Conservation (phyloP, 2,113 vertebrate genomes). For the chimpanzee (Pan troglodytes) region DNA sequence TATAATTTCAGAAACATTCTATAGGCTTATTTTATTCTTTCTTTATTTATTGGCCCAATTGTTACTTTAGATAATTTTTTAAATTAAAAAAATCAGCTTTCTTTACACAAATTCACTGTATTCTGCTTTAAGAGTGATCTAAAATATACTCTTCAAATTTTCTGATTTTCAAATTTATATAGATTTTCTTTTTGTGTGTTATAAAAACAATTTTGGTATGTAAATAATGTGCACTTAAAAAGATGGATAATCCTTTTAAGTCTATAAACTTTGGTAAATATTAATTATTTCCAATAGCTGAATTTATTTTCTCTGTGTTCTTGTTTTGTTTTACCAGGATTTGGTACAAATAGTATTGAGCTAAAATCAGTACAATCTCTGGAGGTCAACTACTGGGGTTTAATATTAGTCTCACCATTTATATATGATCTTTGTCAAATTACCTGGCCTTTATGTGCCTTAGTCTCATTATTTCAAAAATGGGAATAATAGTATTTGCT, state of each 20-base stretch:
- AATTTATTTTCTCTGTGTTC: background rate
- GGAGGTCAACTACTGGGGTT: background rate
- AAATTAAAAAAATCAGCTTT: background rate
- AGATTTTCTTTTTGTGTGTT: slow-evolving; percentile 12
- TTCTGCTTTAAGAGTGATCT: background rate
- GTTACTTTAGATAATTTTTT: background rate
- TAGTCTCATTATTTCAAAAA: background rate
- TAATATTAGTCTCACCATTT: background rate
- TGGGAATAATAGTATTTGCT: background rate
- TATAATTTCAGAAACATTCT: background rate
- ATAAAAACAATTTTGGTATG: background rate
- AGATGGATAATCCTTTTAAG: background rate
- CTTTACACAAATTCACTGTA: background rate
- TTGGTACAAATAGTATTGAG: background rate
- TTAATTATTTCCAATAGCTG: background rate
- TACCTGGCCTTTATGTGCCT: background rate
- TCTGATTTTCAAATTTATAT: background rate
- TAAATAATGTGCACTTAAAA: background rate
- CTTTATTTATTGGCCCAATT: background rate
- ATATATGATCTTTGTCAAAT: background rate
- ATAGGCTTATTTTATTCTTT: background rate
- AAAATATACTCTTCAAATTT: background rate
- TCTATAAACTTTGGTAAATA: background rate
- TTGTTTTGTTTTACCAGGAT: background rate
- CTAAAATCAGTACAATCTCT: background rate